phyloP scores from a whole-genome alignment of 2,888 invertebrate genomes.

The Lamproptera curius region DNA sequence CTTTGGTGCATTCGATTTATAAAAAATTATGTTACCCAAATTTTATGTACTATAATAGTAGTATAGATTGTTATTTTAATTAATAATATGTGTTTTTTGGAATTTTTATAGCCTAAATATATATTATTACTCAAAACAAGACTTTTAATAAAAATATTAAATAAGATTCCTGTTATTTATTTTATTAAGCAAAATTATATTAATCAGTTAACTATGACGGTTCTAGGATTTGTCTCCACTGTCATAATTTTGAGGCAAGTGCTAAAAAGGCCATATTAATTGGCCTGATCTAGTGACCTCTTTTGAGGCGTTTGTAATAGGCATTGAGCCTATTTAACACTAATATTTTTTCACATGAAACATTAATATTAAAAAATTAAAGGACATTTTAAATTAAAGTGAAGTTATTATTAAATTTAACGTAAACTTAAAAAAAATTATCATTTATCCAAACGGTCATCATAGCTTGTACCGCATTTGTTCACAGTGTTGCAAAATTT shows the following conservation, averaged over 20 bases:
- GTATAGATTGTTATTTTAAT: not conserved
- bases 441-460: too few species aligned
- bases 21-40: not conserved
- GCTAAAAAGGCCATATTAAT: conserved; percentile 49
- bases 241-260: conserved; percentile 28
- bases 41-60: not conserved
- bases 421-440: too few species aligned
- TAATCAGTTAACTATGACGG: not conserved
- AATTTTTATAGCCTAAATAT: not conserved
- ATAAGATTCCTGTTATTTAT: not conserved
- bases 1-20: not conserved
- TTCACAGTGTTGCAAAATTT: too few species aligned
- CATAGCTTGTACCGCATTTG: too few species aligned
- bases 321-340: not conserved
- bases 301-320: conserved; percentile 30
- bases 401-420: too few species aligned
- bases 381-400: too few species aligned
- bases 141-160: not conserved
- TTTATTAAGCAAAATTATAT: not conserved
- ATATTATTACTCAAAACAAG: not conserved
- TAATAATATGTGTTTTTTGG: not conserved
- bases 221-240: too few species aligned
- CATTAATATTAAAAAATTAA: too few species aligned
- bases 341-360: too few species aligned
- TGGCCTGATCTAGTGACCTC: conserved; percentile 59